phyloP scores from a whole-genome alignment of 1,140 invertebrate species.

The Scaptomyza pallida region DNA sequence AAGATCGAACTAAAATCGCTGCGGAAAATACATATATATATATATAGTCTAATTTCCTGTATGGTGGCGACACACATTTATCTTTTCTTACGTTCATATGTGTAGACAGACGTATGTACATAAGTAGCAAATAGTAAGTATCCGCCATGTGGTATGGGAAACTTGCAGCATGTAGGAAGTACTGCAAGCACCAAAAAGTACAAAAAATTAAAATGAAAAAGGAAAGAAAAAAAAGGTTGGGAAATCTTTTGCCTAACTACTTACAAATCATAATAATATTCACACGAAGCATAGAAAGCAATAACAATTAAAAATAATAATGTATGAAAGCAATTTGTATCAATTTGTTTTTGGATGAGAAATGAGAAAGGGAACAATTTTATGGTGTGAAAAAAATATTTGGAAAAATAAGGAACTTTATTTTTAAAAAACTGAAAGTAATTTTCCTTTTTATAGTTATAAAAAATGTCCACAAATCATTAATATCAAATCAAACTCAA shows the following conservation, averaged over 20 bases:
- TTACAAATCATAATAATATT: conserved; percentile 1
- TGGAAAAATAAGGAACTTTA: too few relatives aligned
- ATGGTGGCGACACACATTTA: conserved; percentile 45
- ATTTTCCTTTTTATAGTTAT: too few relatives aligned
- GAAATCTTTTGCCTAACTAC: neutral
- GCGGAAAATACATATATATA: too few relatives aligned
- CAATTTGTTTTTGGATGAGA: too few relatives aligned
- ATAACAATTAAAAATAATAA: too few relatives aligned
- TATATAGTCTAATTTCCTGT: conserved; percentile 63
- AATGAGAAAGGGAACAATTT: too few relatives aligned
- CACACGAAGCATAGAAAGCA: neutral
- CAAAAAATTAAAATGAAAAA: too few relatives aligned
- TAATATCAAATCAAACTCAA: too few relatives aligned
- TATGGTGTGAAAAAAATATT: too few relatives aligned
- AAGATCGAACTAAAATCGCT: conserved; percentile 56
- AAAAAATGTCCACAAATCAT: too few relatives aligned
- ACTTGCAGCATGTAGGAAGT: conserved; percentile 4
- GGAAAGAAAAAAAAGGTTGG: conserved; percentile 1
- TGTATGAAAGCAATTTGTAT: neutral
- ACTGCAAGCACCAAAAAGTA: too few relatives aligned
- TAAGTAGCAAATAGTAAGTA: conserved; percentile 6
- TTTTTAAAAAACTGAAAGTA: too few relatives aligned
- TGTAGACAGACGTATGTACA: neutral
- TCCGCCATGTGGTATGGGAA: conserved; percentile 4
- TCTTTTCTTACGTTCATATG: neutral